Percentiles rank a stretch among this genome's conserved stretches.
phyloP scores from a whole-genome alignment of 2,797 vertebrate genomes.

The Hybognathus amarus region DNA sequence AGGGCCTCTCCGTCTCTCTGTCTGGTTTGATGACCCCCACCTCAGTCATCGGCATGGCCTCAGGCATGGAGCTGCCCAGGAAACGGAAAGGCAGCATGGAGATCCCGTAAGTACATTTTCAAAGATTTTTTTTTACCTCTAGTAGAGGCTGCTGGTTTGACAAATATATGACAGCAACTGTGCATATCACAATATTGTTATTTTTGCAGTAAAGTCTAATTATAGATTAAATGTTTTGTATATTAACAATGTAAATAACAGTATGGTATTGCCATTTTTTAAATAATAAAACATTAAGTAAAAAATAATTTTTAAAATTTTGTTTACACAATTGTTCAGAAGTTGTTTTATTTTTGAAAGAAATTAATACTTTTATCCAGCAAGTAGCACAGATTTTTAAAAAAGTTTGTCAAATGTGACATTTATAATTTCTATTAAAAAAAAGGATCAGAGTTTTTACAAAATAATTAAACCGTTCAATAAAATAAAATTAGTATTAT shows the following conservation, averaged over 20 bases:
- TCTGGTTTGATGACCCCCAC: constrained; percentile 72
- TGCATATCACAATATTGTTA: not conserved
- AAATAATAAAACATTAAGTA: too few species aligned
- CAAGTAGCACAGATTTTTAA: not conserved
- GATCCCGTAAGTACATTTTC: constrained; percentile 70
- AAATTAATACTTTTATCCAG: not conserved
- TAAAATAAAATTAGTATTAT: not conserved
- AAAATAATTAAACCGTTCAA: too few species aligned
- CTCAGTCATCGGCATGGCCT: constrained; percentile 68
- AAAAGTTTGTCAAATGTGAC: not conserved
- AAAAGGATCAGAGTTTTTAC: too few species aligned
- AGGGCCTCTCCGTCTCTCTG: constrained; percentile 70
- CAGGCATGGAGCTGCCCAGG: constrained; percentile 81
- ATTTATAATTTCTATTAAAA: not conserved
- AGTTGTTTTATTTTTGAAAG: not conserved
- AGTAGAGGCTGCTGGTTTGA: not conserved
- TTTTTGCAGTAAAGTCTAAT: not conserved
- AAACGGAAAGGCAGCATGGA: constrained; percentile 90
- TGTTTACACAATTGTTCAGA: not conserved
- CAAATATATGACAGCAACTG: not conserved
- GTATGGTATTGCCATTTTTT: not conserved
- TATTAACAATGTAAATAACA: not conserved
- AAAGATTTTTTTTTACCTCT: not conserved
- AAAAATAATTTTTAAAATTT: not conserved
- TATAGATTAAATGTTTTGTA: not conserved